These are phyloP conservation scores for Bhutanitis thaidina DNA, from an alignment of 2,888 invertebrate genomes.

Conservation along the genomic window DNA sequence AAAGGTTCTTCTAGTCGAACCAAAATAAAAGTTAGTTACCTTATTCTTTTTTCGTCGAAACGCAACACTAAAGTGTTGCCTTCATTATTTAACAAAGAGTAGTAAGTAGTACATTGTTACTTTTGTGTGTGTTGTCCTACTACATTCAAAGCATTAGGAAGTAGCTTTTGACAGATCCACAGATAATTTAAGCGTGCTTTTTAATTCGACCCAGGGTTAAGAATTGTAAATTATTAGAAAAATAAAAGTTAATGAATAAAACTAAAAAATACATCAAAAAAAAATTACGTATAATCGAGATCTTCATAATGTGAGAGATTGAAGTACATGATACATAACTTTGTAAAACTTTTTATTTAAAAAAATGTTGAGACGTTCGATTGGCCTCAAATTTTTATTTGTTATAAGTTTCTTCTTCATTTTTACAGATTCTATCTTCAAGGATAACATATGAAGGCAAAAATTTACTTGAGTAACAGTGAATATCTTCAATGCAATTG, in stretches of 20 bases:
- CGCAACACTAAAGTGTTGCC: not conserved
- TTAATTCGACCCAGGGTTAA: constrained; percentile 56
- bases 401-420: too few relatives aligned
- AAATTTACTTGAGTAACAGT: too few relatives aligned
- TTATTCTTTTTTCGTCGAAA: constrained; percentile 4
- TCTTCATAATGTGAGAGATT: constrained; percentile 36
- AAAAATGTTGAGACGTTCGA: too few relatives aligned
- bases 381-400: too few relatives aligned
- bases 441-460: too few relatives aligned
- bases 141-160: not conserved
- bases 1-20: constrained; percentile 7
- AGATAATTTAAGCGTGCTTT: constrained; percentile 22
- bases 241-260: constrained; percentile 42
- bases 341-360: too few relatives aligned
- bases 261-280: constrained; percentile 42
- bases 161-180: constrained; percentile 9
- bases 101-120: not conserved
- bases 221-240: constrained; percentile 52
- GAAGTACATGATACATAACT: constrained; percentile 2
- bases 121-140: not conserved
- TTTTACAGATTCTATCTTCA: too few relatives aligned
- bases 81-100: not conserved
- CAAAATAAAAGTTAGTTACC: constrained; percentile 1
- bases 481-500: too few relatives aligned
- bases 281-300: constrained; percentile 73